Percentiles rank a stretch among this genome's conserved stretches.
phyloP scores from a whole-genome alignment of 2,113 vertebrate genomes.

The Echinops telfairi region DNA sequence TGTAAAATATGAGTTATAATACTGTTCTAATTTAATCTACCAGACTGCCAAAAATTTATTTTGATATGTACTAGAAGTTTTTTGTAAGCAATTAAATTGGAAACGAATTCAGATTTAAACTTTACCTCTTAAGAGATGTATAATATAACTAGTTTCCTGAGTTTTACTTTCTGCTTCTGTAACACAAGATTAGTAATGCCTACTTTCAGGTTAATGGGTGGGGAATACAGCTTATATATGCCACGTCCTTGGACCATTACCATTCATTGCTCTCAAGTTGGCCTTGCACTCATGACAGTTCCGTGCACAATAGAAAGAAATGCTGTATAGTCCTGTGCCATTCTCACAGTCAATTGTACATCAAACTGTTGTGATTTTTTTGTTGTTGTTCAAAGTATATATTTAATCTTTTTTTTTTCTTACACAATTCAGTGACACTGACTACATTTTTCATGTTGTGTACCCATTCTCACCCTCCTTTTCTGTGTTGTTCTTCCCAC shows the following conservation, averaged over 20 bases:
- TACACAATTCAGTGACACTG: background rate
- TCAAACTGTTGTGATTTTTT: background rate
- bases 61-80: background rate
- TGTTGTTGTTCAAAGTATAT: background rate
- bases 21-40: background rate
- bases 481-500: background rate
- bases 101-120: background rate
- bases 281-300: background rate
- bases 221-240: background rate
- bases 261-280: background rate
- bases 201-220: background rate
- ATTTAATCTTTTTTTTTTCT: background rate
- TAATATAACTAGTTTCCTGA: background rate
- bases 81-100: background rate
- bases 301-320: background rate
- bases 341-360: background rate
- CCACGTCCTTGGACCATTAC: background rate
- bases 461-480: background rate
- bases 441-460: background rate
- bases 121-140: background rate
- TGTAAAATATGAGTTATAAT: background rate
- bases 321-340: background rate
- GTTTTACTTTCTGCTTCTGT: no score
- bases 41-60: conserved; percentile 12
- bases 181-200: background rate